Conservation (phyloP, 2,113 vertebrate species). For the Trematomus loennbergii region DNA sequence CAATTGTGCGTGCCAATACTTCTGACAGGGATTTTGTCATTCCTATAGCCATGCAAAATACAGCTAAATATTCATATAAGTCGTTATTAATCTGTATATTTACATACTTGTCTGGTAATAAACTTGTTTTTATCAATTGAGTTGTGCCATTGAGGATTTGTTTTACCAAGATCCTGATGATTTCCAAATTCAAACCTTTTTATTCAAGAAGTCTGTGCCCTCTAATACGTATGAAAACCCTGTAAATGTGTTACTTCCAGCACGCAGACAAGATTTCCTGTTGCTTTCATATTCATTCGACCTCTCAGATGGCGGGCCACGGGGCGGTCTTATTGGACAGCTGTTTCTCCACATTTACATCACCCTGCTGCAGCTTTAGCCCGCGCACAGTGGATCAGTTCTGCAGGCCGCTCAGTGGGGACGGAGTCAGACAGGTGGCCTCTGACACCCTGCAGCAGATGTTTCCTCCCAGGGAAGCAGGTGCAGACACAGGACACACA, state of each 20-base stretch:
- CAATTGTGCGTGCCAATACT: too few species aligned
- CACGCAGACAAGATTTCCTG: slow-evolving; percentile 32
- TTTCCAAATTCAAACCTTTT: not conserved
- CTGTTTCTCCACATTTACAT: slow-evolving; percentile 33
- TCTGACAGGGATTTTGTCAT: too few species aligned
- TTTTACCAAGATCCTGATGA: not conserved
- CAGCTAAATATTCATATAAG: not conserved
- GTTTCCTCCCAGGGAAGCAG: slow-evolving; percentile 72
- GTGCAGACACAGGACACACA: slow-evolving; percentile 52
- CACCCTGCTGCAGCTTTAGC: slow-evolving; percentile 21
- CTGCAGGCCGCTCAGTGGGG: slow-evolving; percentile 17
- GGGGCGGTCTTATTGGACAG: slow-evolving; percentile 24
- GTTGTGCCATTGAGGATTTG: not conserved
- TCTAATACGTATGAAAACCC: not conserved
- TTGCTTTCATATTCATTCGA: not conserved
- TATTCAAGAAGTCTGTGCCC: not conserved
- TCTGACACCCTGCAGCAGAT: slow-evolving; percentile 74
- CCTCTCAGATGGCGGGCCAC: not conserved
- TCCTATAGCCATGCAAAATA: not conserved
- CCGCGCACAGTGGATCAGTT: slow-evolving; percentile 21
- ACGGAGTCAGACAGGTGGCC: slow-evolving; percentile 68
- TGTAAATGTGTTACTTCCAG: slow-evolving; percentile 22
- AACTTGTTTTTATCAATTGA: not conserved
- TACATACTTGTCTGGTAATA: not conserved
- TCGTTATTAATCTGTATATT: not conserved